Base-by-base conservation (phyloP, 2,888 invertebrate species). In the Cryptus armator region DNA sequence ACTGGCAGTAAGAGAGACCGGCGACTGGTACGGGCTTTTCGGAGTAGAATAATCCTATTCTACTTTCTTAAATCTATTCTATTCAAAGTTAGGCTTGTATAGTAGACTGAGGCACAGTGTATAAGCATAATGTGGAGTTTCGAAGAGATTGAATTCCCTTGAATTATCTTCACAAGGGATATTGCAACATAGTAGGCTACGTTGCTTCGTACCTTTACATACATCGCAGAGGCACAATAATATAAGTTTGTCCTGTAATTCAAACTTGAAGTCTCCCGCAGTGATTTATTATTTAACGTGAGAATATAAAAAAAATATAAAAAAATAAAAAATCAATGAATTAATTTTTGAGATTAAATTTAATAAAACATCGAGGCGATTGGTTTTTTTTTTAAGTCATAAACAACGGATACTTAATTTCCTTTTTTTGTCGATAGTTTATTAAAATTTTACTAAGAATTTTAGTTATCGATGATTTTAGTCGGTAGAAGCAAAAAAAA, bases 41-140 rank as follows among this genome's bases (percentile, higher is more conserved):
- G 32, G 74, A 75, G 70, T 70, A 51, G 83, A 84, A 84, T 81
- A 84, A 81, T 81, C 37, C 80, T 64, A 81, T 84, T 77, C 76
- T 77, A 32, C 79, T 85, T 51, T 37, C 64, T 46, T 51, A 12
- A 68, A 74, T 76, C 80, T 53, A 74, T 74, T 84, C 72, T 70
- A 66, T 78, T 70, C 74, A 70, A 53, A 77, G 72, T 82, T 70
- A 62, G 43, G 56, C 56, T 48, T 29, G 66, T 66, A 48, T 24
- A 76, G 37, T 68, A 9, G 37, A 48, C 43, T 16, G 12, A 70
- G 16, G 24, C 43, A 43, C 70, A 70, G 44, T 72, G 66, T 84
- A 66, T 37, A 67, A 53, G 64, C 29, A n/a, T 7, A 56, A 46
- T 37, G 48, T 24, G 16, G 24, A 9, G 56, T 24, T 56, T 24